phyloP scores from a whole-genome alignment of 2,113 vertebrate species.

The Trachemys scripta region DNA sequence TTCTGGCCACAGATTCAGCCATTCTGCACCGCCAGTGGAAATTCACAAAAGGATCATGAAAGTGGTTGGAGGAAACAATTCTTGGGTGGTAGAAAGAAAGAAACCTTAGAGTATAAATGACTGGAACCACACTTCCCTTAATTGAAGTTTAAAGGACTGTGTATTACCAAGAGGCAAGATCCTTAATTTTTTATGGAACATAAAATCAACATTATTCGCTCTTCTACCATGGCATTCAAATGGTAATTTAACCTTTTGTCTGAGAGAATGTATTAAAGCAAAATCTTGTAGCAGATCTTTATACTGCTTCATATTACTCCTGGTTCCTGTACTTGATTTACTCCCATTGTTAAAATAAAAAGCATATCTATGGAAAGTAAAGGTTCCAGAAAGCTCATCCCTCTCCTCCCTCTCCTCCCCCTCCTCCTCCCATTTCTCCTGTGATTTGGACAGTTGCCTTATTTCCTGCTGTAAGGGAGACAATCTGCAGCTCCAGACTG shows the following conservation, averaged over 20 bases:
- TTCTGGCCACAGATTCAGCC: slow-evolving; percentile 21
- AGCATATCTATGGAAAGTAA: slow-evolving; percentile 30
- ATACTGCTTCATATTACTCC: slow-evolving; percentile 20
- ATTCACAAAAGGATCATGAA: neutral
- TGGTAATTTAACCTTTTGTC: slow-evolving; percentile 59
- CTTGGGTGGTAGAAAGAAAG: neutral
- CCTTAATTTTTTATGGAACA: slow-evolving; percentile 5
- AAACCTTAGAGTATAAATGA: neutral
- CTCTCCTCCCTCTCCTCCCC: slow-evolving; percentile 3
- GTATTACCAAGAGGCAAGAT: slow-evolving; percentile 34
- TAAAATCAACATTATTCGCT: slow-evolving; percentile 56
- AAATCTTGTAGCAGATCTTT: slow-evolving; percentile 5
- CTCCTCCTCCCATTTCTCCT: neutral
- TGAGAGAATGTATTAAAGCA: slow-evolving; percentile 51
- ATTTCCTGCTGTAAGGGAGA: neutral
- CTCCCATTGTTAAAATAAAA: slow-evolving; percentile 19
- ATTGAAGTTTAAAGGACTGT: slow-evolving; percentile 12
- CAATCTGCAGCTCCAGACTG: neutral
- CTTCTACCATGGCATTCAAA: slow-evolving; percentile 52
- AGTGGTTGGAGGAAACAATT: neutral
- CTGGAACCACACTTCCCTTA: slow-evolving; percentile 43
- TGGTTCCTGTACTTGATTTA: slow-evolving; percentile 2
- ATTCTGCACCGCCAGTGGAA: slow-evolving; percentile 41
- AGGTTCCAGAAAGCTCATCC: slow-evolving; percentile 17
- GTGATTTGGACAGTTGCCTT: slow-evolving; percentile 21